These are phyloP conservation scores for Sinonovacula constricta DNA, from an alignment of 1,140 invertebrate species.

Conservation along the genomic window DNA sequence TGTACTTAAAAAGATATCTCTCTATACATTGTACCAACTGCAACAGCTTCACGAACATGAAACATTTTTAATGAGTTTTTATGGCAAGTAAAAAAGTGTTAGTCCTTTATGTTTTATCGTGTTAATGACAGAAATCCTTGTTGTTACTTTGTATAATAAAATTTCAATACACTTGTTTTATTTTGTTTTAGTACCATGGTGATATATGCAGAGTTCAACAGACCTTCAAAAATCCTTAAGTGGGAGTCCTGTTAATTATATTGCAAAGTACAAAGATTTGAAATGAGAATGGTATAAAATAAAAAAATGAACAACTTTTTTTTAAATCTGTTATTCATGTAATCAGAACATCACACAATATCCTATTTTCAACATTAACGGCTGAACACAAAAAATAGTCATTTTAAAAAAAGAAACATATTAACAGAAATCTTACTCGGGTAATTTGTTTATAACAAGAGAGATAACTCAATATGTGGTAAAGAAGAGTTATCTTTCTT, in stretches of 20 bases:
- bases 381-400: too few species aligned
- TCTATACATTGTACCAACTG: neutral
- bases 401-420: too few species aligned
- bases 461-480: too few species aligned
- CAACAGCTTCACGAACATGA: neutral
- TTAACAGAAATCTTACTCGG: too few species aligned
- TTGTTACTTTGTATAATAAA: slow-evolving; percentile 45
- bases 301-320: neutral
- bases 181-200: neutral
- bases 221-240: neutral
- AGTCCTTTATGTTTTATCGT: neutral
- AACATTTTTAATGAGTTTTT: neutral
- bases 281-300: neutral
- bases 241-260: neutral
- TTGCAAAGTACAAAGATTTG: neutral
- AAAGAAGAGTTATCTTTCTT: too few species aligned
- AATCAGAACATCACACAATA: too few species aligned
- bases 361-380: too few species aligned
- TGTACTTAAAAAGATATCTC: neutral
- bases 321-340: neutral
- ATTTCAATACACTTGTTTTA: slow-evolving; percentile 1
- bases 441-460: too few species aligned
- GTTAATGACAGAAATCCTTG: slow-evolving; percentile 33
- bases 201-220: too few species aligned
- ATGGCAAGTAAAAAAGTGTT: neutral